Base-by-base conservation (phyloP, 1,140 invertebrate species). In the Papilio polyxenes region DNA sequence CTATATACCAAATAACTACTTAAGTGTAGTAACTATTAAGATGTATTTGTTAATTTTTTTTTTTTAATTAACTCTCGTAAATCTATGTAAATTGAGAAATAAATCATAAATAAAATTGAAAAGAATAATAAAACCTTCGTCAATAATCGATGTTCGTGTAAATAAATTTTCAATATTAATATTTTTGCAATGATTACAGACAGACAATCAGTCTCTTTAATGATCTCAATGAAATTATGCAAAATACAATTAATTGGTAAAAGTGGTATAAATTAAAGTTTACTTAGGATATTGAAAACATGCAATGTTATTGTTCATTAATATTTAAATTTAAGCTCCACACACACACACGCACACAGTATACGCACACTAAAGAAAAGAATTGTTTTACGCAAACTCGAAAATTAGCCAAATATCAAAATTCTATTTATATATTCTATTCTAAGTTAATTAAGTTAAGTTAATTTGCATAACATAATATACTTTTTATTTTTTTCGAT, bases 171-270 rank as follows among this genome's bases (percentile, higher is more conserved):
- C 13, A 31, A 9, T 20, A 65, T 65, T 10, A 65, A 65, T 65
- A 65, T 65, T 65, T 65, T 65, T 65, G 23, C 62, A 65, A 31
- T 65, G 3, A 37, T 65, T 65, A 40, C 31, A 17, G 13, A 56
- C n/a, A 37, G 13, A 31, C 4, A 65, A 65, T 31, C 11, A 65
- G 23, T 59, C n/a, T 31, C 20, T 20, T 13, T 72, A 72, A 37
- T 72, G 5, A 72, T 37, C 13, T 72, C 65, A 72, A 72, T 72
- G 11, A 17, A 72, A 72, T 72, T 72, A 72, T 72, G 65, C 31
- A 15, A 72, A 72, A 37, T 72, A 1, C 6, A 31, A 37, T 3
- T 37, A 72, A 37, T 37, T 11, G 65, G 31, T 72, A 72, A 72
- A 37, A 65, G 10, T 65, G 23, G 62, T 15, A 65, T 65, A 17